Evolutionary conservation across 2,888 invertebrate genomes (phyloP).

Genomic region (Boloria selene): DNA sequence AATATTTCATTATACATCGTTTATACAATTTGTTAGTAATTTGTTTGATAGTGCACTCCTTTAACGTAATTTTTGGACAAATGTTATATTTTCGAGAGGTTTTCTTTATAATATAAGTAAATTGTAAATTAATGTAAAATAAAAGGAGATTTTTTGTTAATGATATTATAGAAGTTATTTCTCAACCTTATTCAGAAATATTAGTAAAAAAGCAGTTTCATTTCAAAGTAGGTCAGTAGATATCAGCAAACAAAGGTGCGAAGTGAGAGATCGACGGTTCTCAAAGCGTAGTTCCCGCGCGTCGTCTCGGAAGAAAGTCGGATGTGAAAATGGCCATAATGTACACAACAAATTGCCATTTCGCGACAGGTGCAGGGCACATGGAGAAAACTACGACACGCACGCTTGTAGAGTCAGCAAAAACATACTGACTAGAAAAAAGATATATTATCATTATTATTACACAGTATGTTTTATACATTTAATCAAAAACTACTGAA

Average conservation of each 20-base stretch:
- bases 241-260: slow-evolving; percentile 73
- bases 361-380: slow-evolving; percentile 60
- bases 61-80: slow-evolving; percentile 47
- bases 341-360: slow-evolving; percentile 68
- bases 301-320: slow-evolving; percentile 71
- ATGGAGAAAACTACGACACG: slow-evolving; percentile 55
- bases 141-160: slow-evolving; percentile 80
- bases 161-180: slow-evolving; percentile 34
- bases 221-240: slow-evolving; percentile 45
- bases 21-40: slow-evolving; percentile 16
- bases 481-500: too few species aligned
- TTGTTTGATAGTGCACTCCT: slow-evolving; percentile 29
- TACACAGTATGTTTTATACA: too few species aligned
- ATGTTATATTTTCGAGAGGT: slow-evolving; percentile 75
- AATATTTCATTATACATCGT: slow-evolving; percentile 10
- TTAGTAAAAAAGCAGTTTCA: not conserved
- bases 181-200: not conserved
- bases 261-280: slow-evolving; percentile 53
- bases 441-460: not conserved
- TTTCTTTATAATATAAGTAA: slow-evolving; percentile 67
- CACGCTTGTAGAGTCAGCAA: slow-evolving; percentile 48
- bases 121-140: slow-evolving; percentile 82
- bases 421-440: slow-evolving; percentile 33
- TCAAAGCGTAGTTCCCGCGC: slow-evolving; percentile 43
- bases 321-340: slow-evolving; percentile 79